Evolutionary conservation across 2,797 vertebrate species (phyloP).

Genomic region (Brachyalestes nurse): DNA sequence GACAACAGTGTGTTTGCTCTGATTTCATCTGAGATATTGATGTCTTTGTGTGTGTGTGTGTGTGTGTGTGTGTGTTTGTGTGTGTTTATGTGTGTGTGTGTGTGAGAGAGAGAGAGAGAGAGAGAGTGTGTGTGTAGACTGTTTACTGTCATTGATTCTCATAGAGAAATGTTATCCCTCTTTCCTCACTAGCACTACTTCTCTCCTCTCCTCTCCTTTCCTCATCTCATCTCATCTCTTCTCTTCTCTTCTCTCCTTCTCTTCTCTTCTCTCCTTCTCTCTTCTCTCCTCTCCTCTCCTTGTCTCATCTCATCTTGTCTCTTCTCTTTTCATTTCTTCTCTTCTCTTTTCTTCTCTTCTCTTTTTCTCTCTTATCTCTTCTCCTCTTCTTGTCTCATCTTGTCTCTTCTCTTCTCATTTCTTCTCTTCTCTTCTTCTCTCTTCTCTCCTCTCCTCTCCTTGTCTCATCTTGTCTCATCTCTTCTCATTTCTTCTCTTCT

Average conservation of each 20-base stretch:
- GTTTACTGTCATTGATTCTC: conserved; percentile 32
- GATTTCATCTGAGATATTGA: conserved; percentile 39
- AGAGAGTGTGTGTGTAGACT: conserved; percentile 4
- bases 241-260: not conserved
- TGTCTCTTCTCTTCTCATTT: conserved; percentile 13
- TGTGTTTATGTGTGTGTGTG: conserved; percentile 24
- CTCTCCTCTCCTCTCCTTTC: conserved; percentile 1
- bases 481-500: not conserved
- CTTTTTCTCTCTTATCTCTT: too few relatives aligned
- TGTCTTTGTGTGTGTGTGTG: conserved; percentile 30
- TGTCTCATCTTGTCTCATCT: not conserved
- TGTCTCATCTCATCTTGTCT: too few relatives aligned
- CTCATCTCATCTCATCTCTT: too few relatives aligned
- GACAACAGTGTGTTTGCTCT: conserved; percentile 32
- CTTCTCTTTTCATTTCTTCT: too few relatives aligned
- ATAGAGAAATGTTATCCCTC: conserved; percentile 12
- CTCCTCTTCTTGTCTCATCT: too few relatives aligned
- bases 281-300: too few relatives aligned
- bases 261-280: too few relatives aligned
- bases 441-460: not conserved
- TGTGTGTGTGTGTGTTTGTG: conserved; percentile 27
- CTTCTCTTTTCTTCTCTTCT: not conserved
- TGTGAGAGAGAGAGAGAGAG: not conserved
- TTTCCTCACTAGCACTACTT: not conserved
- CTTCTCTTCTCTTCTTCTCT: conserved; percentile 14